Percentiles rank a stretch among this genome's conserved stretches.
phyloP scores from a whole-genome alignment of 2,113 vertebrate species.

The Ochotona curzoniae region DNA sequence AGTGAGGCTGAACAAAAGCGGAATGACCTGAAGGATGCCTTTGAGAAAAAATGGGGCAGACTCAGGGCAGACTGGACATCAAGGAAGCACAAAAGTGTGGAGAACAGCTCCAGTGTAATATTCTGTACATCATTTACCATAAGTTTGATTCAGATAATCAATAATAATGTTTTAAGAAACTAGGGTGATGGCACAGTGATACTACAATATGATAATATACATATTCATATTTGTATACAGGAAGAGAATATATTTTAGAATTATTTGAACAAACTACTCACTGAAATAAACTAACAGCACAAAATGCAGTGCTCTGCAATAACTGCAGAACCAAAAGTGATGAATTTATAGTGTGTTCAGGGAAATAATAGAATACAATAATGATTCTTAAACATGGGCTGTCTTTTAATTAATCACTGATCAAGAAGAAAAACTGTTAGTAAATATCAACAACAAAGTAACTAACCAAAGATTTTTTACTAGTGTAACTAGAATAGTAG shows the following conservation, averaged over 20 bases:
- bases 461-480: not conserved
- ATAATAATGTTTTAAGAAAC: not conserved
- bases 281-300: not conserved
- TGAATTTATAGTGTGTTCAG: not conserved
- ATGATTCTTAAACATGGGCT: slow-evolving; percentile 5
- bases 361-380: not conserved
- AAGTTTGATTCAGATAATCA: not conserved
- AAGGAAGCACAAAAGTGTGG: not conserved
- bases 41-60: not conserved
- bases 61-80: not conserved
- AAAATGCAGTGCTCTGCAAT: not conserved
- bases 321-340: not conserved
- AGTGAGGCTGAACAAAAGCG: not conserved
- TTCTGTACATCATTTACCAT: not conserved
- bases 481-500: not conserved
- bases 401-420: not conserved
- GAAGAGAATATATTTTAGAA: not conserved
- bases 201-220: not conserved
- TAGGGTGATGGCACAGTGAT: not conserved
- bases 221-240: not conserved
- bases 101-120: not conserved
- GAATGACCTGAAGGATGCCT: not conserved
- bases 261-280: slow-evolving; percentile 19
- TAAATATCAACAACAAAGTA: not conserved
- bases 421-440: not conserved